Evolutionary conservation across 2,113 vertebrate genomes (phyloP).

Genomic region (Myotis davidii): DNA sequence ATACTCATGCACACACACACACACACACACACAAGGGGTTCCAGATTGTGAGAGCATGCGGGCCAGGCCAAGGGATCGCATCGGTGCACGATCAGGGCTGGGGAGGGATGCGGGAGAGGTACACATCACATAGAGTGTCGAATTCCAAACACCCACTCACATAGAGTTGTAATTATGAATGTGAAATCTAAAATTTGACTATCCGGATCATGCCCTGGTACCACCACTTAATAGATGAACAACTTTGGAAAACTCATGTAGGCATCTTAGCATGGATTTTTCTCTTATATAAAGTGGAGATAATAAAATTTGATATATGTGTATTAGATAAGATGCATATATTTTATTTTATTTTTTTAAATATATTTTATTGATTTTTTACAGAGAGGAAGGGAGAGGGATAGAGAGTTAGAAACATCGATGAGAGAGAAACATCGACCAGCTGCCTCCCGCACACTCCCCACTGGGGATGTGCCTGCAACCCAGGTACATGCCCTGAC

Average conservation of each 20-base stretch:
- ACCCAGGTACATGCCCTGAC: no score
- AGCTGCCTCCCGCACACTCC: no score
- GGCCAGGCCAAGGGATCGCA: no score
- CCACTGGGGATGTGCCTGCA: no score
- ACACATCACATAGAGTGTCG: neutral
- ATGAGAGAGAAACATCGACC: no score
- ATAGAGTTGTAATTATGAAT: neutral
- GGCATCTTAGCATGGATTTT: neutral
- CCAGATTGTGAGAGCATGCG: no score
- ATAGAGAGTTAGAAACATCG: no score
- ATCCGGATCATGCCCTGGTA: neutral
- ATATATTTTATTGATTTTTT: no score
- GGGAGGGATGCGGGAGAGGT: no score
- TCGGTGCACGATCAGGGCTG: no score
- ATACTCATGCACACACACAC: neutral
- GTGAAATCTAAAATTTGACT: neutral
- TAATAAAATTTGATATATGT: neutral
- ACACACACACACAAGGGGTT: neutral
- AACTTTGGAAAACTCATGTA: neutral
- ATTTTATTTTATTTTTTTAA: no score
- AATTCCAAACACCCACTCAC: neutral
- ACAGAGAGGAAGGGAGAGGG: no score
- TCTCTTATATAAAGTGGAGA: neutral
- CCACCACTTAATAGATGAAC: neutral
- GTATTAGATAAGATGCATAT: neutral